Evolutionary conservation across 2,888 invertebrate genomes (phyloP), one percentile per base, ranked within the genome.

Genomic region (Callosobruchus maculatus): DNA sequence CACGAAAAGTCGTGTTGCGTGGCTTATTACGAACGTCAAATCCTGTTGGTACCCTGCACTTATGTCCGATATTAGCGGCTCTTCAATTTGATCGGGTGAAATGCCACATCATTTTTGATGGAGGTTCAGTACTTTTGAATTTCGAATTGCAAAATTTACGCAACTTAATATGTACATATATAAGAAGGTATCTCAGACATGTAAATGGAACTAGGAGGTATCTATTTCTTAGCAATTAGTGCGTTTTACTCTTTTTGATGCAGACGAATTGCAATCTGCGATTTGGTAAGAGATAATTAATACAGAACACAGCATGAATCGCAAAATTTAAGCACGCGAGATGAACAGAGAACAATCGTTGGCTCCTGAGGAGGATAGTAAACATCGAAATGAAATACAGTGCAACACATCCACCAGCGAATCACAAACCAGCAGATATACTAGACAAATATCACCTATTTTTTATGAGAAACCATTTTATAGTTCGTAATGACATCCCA

Each of bases 1-100:
- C 72, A 71, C 72, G 72, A 74, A 67, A 74, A 74, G 69, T 74
- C 74, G 73, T 73, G 73, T 71, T 67, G 71, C 66, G 70, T 74
- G 67, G n/a, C 30, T 66, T 70, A 75, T 75, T 75, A 75, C 73
- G 72, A 70, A 75, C 73, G 73, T 75, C 73, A 73, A 75, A 73
- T 72, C 71, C 73, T n/a, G 30, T 30, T 71, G 73, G 30, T 67
- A 71, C 75, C 75, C 75, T 70, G 70, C 75, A 75, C 73, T 75
- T 75, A 75, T 71, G 70, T 31, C 20, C 67, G 13, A 73, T 67
- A 70, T 30, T 70, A 73, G 21, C 26, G 73, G n/a, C n/a, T 22
- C 68, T 68, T 68, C 68, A 68, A 20, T 68, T 68, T 4, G 68
- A 68, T 68, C 21, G 68, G 20, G 22, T 22, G 49, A 49, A 49